Percentiles rank a stretch among this genome's conserved stretches.
These are phyloP conservation scores for Chanos chanos DNA, from an alignment of 2,797 vertebrate genomes.

Conservation along the genomic window DNA sequence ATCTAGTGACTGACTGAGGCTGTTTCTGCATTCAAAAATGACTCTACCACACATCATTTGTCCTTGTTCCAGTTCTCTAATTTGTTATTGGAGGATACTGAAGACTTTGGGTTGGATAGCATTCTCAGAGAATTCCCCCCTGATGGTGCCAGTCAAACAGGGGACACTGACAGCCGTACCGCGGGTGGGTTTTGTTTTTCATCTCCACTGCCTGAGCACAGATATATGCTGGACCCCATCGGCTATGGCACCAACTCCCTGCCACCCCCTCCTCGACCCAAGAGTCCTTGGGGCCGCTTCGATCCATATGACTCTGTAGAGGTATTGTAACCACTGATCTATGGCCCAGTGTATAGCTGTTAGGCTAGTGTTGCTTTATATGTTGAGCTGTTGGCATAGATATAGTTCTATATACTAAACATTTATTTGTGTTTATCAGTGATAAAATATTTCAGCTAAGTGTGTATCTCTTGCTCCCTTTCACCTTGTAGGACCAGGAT, in stretches of 20 bases:
- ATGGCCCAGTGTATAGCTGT: too few relatives aligned
- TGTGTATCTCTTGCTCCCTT: not conserved
- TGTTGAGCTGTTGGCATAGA: too few relatives aligned
- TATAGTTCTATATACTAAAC: too few relatives aligned
- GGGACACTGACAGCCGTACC: not conserved
- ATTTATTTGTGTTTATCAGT: too few relatives aligned
- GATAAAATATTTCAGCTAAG: too few relatives aligned
- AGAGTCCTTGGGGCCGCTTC: constrained; percentile 82
- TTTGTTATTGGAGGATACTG: constrained; percentile 70
- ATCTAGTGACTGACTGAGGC: too few relatives aligned
- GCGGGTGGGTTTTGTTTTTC: not conserved
- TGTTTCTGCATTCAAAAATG: too few relatives aligned
- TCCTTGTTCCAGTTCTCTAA: constrained; percentile 49
- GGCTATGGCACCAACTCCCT: constrained; percentile 60
- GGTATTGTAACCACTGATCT: constrained; percentile 72
- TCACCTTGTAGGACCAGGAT: constrained; percentile 63
- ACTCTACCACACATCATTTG: not conserved
- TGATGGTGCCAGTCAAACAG: not conserved
- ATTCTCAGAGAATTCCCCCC: not conserved
- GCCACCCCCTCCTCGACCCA: constrained; percentile 70
- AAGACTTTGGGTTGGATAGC: constrained; percentile 54
- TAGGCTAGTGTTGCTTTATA: too few relatives aligned
- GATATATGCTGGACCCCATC: constrained; percentile 25
- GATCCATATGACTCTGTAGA: constrained; percentile 88
- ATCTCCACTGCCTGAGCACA: not conserved